Conservation (phyloP, 2,888 invertebrate species). For the Bruchidius siliquastri region DNA sequence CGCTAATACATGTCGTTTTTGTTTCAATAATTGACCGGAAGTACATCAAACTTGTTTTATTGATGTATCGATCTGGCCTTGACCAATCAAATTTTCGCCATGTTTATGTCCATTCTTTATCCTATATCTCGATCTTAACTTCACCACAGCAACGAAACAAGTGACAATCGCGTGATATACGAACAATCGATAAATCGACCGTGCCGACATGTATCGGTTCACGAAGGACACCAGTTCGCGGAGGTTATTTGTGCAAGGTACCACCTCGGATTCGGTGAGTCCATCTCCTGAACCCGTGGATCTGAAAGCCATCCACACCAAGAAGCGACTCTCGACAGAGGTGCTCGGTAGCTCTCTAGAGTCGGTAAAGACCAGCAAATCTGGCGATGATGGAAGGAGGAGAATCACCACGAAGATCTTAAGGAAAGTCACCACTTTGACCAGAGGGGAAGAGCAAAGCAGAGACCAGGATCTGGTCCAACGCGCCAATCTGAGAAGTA, state of each 20-base stretch:
- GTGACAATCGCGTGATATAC: neutral
- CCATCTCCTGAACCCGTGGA: slow-evolving; percentile 44
- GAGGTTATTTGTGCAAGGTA: slow-evolving; percentile 73
- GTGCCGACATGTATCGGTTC: slow-evolving; percentile 66
- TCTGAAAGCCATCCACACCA: slow-evolving; percentile 75
- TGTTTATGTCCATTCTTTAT: neutral
- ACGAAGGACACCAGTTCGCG: slow-evolving; percentile 62
- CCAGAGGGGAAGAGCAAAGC: slow-evolving; percentile 78
- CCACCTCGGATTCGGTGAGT: slow-evolving; percentile 38
- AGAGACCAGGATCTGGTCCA: slow-evolving; percentile 65
- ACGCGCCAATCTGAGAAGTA: slow-evolving; percentile 52
- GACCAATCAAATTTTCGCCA: too few relatives aligned
- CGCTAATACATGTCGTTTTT: too few relatives aligned
- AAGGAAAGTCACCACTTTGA: slow-evolving; percentile 82
- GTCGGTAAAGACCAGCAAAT: slow-evolving; percentile 76
- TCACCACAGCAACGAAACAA: neutral
- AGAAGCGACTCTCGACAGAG: slow-evolving; percentile 78
- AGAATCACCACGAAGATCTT: slow-evolving; percentile 83
- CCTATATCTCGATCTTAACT: neutral
- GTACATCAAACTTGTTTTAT: too few relatives aligned
- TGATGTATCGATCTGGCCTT: too few relatives aligned
- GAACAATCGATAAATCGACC: too few relatives aligned
- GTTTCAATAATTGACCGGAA: too few relatives aligned
- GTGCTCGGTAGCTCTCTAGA: slow-evolving; percentile 80
- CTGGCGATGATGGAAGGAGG: slow-evolving; percentile 72